Evolutionary conservation across 1,140 invertebrate genomes (phyloP), one percentile per base, ranked within the genome.

Genomic region (Eriocheir sinensis): DNA sequence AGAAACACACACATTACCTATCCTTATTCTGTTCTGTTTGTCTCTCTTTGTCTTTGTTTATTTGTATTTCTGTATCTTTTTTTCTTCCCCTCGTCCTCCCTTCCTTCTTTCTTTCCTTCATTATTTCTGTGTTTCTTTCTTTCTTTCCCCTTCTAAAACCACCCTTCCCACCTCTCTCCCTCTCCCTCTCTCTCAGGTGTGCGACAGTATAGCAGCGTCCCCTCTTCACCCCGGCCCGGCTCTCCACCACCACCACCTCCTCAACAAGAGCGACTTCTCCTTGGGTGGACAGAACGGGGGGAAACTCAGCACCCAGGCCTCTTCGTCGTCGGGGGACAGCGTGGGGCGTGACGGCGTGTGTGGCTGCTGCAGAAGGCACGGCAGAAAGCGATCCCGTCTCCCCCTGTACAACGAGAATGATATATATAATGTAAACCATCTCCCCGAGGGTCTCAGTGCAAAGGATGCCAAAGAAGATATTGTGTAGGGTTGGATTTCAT

Each of bases 381-480:
- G 27, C 27, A 53, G 9, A 8, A 30, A 21, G 6, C 30, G 30
- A n/a, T n/a, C 88, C 41, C 44, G 15, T n/a, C 38, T 53, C 8
- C 17, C 88, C 0, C 9, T 89, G 2, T 17, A 30, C 27, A 41
- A 48, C 44, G 41, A 89, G 4, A 30, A 89, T 53, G 41, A 89
- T n/a, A 89, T 89, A 3, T 89, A 89, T 30, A 15, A 89, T 0
- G n/a, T 89, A 8, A 89, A 89, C 38, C 4, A 53, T 8, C 21
- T 89, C 34, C 41, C 44, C 27, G 88, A 89, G 38, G 21, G 53
- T 3, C 8, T 53, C 0, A 40, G n/a, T 15, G 17, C 34, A 15
- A 36, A 60, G n/a, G 53, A 12, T n/a, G n/a, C n/a, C 9, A 89
- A 53, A n/a, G 88, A 89, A n/a, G 88, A 89, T 4, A 32, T 89